These are phyloP conservation scores for Sciurus vulgaris DNA, from an alignment of 2,797 vertebrate genomes.

Conservation along the genomic window DNA sequence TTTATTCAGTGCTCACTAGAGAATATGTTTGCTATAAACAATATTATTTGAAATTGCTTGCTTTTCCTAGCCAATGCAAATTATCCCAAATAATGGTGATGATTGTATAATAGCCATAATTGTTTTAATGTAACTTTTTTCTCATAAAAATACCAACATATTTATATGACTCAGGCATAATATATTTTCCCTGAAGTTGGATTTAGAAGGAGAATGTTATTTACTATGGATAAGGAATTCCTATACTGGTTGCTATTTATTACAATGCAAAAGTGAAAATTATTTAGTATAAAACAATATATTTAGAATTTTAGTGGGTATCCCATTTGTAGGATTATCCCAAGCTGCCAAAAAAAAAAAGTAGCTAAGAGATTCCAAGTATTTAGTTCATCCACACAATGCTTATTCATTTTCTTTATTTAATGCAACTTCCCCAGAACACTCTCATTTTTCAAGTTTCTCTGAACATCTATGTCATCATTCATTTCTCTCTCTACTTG, in stretches of 20 bases:
- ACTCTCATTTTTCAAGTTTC: background rate
- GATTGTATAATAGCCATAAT: conserved; percentile 22
- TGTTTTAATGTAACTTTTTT: conserved; percentile 45
- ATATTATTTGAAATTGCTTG: conserved; percentile 50
- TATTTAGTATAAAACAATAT: background rate
- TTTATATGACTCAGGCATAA: conserved; percentile 39
- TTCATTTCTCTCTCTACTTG: background rate
- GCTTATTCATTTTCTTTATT: background rate
- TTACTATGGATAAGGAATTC: conserved; percentile 48
- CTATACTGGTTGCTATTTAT: conserved; percentile 23
- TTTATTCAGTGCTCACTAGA: conserved; percentile 27
- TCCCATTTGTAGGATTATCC: background rate
- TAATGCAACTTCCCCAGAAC: background rate
- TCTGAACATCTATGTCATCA: background rate
- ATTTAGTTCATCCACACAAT: background rate
- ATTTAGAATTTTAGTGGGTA: conserved; percentile 18
- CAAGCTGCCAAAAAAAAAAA: background rate
- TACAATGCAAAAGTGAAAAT: conserved; percentile 5
- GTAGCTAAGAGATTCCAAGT: background rate
- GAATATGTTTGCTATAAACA: conserved; percentile 39
- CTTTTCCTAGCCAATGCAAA: conserved; percentile 47
- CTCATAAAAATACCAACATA: conserved; percentile 6
- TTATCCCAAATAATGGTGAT: conserved; percentile 44
- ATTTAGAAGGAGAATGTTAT: conserved; percentile 56
- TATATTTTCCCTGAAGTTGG: conserved; percentile 55